Base-by-base conservation (phyloP, 53 echinoderm and acorn worm species). In the Paracentrotus lividus region DNA sequence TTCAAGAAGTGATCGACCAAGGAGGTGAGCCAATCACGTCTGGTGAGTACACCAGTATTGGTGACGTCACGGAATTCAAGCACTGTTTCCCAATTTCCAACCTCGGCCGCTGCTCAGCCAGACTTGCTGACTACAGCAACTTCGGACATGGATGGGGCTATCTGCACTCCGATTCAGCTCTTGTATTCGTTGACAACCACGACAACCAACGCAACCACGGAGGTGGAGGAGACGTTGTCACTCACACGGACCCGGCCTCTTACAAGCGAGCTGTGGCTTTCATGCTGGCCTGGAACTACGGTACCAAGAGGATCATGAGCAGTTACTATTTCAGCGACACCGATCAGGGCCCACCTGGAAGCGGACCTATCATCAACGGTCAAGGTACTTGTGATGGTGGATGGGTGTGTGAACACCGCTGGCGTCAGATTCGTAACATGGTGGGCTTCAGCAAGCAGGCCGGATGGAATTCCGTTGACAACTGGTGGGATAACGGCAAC, bases 111-210 rank as follows among this genome's bases (percentile, higher is more conserved):
- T 93, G 97, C 66, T 24, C 86, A 24, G 76, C 94, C 38, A 94
- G 32, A 23, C 56, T 92, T 14, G 27, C 21, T 5, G 86, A 92
- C 76, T 97, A 96, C 88, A 16, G 15, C 31, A 97, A 91, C 86
- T 96, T 99, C 75, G 99, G 99, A 3, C 94, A 97, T 55, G 77
- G 60, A 1, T 97, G 99, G 97, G 96, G 96, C 6, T 76, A 96
- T 21, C 77, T 99, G 32, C 49, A 77, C 15, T 93, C 95, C 1
- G 78, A 93, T 51, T 31, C 60, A 40, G 94, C 99, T 20, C 40
- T 99, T 12, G 97, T 96, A 4, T 99, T 99, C 72, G 88, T 99
- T 86, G 99, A 99, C 76, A 99, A 99, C 95, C 99, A 99, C 65
- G 99, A 99, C 92, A 99, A 99, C 95, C 99, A 99, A 91, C 85